Percentiles rank a stretch among this genome's conserved stretches.
phyloP scores from a whole-genome alignment of 2,797 vertebrate genomes.

The Bradypus variegatus region DNA sequence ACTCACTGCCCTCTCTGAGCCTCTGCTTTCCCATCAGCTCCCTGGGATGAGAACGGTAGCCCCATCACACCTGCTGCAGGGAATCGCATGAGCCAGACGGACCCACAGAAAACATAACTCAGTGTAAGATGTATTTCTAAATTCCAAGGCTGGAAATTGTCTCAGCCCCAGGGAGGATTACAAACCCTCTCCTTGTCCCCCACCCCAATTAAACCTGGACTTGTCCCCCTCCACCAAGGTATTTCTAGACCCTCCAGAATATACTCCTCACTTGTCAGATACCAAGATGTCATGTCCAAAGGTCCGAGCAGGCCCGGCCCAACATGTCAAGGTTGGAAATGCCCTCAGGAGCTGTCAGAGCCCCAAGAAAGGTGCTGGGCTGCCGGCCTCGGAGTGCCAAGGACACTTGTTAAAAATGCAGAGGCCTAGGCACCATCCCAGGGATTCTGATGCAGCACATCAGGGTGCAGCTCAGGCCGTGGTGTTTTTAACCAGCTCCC shows the following conservation, averaged over 20 bases:
- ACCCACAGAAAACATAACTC: neutral
- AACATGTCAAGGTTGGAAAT: neutral
- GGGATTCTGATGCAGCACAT: neutral
- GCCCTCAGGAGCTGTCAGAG: neutral
- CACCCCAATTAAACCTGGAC: neutral
- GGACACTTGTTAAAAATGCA: neutral
- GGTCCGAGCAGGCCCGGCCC: neutral
- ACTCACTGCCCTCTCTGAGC: neutral
- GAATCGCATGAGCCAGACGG: neutral
- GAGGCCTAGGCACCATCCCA: neutral
- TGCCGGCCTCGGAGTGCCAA: neutral
- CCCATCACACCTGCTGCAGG: accelerated
- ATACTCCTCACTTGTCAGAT: neutral
- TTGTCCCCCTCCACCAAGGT: neutral
- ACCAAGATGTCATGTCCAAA: neutral
- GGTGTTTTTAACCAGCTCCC: neutral
- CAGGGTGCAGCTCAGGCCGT: neutral
- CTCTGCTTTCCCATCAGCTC: neutral
- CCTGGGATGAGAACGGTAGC: neutral
- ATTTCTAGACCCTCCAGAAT: neutral
- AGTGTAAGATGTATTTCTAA: neutral
- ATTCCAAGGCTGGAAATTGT: neutral
- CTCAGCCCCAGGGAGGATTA: neutral
- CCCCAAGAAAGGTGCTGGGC: neutral
- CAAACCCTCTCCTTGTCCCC: neutral